phyloP scores from a whole-genome alignment of 2,888 invertebrate genomes.

The Acanthosoma haemorrhoidale region DNA sequence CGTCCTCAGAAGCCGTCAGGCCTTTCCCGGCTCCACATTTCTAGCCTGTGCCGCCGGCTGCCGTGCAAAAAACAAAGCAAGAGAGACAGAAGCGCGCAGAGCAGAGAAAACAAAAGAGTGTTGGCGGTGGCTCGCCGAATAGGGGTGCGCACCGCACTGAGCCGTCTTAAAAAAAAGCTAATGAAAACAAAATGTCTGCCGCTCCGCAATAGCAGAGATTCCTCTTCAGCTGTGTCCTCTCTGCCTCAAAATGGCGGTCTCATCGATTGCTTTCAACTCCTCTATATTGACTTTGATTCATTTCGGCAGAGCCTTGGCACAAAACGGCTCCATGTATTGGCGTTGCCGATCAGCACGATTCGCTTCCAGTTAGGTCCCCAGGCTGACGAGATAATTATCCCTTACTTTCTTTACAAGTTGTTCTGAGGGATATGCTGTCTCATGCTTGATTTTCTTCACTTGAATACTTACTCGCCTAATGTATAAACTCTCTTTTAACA shows the following conservation, averaged over 20 bases:
- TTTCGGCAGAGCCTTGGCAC: not conserved
- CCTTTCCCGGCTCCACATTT: slow-evolving; percentile 13
- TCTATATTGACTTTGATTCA: not conserved
- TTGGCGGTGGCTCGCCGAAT: not conserved
- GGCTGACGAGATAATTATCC: no score
- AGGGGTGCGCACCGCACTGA: slow-evolving; percentile 6
- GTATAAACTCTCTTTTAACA: no score
- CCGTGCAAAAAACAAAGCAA: not conserved
- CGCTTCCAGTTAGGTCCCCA: no score
- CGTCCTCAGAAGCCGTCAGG: not conserved
- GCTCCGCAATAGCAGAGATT: slow-evolving; percentile 12
- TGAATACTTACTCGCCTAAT: no score
- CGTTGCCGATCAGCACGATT: no score
- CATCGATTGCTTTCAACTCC: not conserved
- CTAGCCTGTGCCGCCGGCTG: slow-evolving; percentile 8
- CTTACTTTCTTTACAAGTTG: no score
- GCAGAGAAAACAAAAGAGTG: slow-evolving; percentile 6
- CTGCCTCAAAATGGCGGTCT: slow-evolving; percentile 17
- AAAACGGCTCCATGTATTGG: no score
- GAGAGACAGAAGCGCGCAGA: not conserved
- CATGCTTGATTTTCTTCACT: no score
- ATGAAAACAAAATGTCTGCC: slow-evolving; percentile 29
- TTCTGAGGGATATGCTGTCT: no score
- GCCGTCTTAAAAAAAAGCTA: slow-evolving; percentile 14
- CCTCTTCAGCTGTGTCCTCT: not conserved